These are phyloP conservation scores for Heterotis niloticus DNA, from an alignment of 2,113 vertebrate species.

Conservation along the genomic window DNA sequence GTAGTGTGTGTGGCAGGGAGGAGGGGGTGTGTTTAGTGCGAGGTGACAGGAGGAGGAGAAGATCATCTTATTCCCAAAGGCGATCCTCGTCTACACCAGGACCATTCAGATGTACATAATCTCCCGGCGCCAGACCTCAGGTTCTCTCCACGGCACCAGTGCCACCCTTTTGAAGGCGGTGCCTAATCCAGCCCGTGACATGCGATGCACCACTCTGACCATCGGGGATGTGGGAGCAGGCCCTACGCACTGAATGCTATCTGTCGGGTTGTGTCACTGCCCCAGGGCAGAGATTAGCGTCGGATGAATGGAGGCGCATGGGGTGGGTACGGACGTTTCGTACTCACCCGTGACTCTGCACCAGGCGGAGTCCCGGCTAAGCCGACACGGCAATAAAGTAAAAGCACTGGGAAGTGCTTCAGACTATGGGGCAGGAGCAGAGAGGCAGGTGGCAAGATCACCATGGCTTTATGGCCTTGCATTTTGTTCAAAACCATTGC, in stretches of 20 bases:
- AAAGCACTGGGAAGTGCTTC: slow-evolving; percentile 10
- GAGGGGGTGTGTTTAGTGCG: too few relatives aligned
- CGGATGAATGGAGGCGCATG: too few relatives aligned
- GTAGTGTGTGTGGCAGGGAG: not conserved
- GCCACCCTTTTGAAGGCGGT: not conserved
- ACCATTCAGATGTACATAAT: not conserved
- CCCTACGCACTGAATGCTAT: slow-evolving; percentile 1
- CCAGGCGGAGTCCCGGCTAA: not conserved
- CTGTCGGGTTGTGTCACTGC: not conserved
- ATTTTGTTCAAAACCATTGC: not conserved
- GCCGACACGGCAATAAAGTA: slow-evolving; percentile 5
- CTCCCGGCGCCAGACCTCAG: not conserved
- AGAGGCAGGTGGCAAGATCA: not conserved
- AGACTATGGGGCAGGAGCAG: too few relatives aligned
- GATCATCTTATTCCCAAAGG: slow-evolving; percentile 14
- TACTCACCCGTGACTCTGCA: not conserved
- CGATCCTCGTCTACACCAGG: not conserved
- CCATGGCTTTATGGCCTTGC: slow-evolving; percentile 2
- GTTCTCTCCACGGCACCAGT: not conserved
- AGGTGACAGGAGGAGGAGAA: not conserved
- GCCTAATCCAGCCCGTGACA: not conserved
- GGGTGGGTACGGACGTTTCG: not conserved
- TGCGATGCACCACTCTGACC: not conserved
- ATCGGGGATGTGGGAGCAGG: not conserved
- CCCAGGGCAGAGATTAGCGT: slow-evolving; percentile 14